phyloP scores from a whole-genome alignment of 2,113 vertebrate species.

The Malurus melanocephalus region DNA sequence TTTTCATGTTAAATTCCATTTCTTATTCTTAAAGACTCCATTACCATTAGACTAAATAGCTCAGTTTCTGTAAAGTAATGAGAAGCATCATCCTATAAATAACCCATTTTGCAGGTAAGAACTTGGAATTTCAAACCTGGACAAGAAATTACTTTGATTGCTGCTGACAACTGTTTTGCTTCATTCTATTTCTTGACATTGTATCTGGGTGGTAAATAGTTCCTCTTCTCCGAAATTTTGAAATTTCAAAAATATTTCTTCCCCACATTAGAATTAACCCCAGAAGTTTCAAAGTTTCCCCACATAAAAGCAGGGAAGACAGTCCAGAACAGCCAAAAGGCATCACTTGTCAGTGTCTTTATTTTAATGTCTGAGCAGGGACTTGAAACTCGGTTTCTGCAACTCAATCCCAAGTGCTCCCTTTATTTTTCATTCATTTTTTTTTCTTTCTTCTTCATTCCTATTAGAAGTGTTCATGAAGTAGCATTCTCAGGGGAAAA shows the following conservation, averaged over 20 bases:
- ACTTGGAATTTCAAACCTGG: neutral
- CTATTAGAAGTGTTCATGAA: neutral
- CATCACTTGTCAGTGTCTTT: neutral
- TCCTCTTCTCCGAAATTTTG: neutral
- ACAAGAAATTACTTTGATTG: neutral
- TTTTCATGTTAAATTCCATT: neutral
- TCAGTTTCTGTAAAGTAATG: neutral
- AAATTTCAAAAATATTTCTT: conserved; percentile 23
- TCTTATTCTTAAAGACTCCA: neutral
- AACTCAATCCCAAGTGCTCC: neutral
- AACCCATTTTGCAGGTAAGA: neutral
- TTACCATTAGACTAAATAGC: neutral
- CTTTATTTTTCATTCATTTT: neutral
- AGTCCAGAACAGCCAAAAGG: conserved; percentile 12
- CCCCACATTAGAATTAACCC: conserved; percentile 9
- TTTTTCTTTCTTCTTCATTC: neutral
- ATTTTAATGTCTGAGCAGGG: neutral
- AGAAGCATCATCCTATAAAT: neutral
- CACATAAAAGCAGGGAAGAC: conserved; percentile 6
- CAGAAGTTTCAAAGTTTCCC: conserved; percentile 19
- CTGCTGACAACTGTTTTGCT: neutral
- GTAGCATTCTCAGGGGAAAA: neutral
- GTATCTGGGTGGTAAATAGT: neutral
- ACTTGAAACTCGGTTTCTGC: conserved; percentile 3
- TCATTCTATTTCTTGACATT: neutral